Evolutionary conservation across 2,888 invertebrate species (phyloP), one percentile per base, ranked within the genome.

Genomic region (Perizoma flavofasciatum): DNA sequence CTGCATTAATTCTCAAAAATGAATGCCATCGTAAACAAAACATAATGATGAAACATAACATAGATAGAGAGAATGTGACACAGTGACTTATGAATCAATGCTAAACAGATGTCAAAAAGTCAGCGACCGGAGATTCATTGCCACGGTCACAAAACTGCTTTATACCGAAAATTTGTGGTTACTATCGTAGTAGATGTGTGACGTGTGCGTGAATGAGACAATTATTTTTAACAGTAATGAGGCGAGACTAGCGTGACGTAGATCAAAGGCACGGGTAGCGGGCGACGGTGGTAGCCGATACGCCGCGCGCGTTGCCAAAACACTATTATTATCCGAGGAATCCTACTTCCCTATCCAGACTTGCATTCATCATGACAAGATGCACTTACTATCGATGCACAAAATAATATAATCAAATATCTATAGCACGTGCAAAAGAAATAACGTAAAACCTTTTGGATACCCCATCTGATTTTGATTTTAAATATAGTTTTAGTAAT

Each of bases 221-320:
- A 89, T 89, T 90, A 90, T 89, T 89, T 91, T 88, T 86, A 85
- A 86, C 76, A 81, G 81, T 83, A 85, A 86, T 81, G 82, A 82
- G 76, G 68, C 75, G 75, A 69, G 72, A 74, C 77, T 56, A 34
- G 71, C 67, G 72, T 78, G 77, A 75, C 76, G 78, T 75, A 69
- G 43, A 44, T 9, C 32, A 65, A 65, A 67, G 60, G 59, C 59
- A 59, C 56, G 68, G 71, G 66, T 63, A 64, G 68, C 61, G 63
- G 62, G 61, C 75, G 74, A 70, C 73, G 74, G 72, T 66, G 74
- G 72, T 66, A 67, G 73, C 69, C 58, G 64, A 57, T 62, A 55
- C 69, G 72, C 65, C 70, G 67, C 67, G 66, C 61, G 62, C 67
- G 73, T 65, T 89, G 90, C 89, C 89, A 89, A 85, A 82, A 77